Evolutionary conservation across 2,888 invertebrate species (phyloP), one percentile per base, ranked within the genome.

Genomic region (Heliothis peltigera): DNA sequence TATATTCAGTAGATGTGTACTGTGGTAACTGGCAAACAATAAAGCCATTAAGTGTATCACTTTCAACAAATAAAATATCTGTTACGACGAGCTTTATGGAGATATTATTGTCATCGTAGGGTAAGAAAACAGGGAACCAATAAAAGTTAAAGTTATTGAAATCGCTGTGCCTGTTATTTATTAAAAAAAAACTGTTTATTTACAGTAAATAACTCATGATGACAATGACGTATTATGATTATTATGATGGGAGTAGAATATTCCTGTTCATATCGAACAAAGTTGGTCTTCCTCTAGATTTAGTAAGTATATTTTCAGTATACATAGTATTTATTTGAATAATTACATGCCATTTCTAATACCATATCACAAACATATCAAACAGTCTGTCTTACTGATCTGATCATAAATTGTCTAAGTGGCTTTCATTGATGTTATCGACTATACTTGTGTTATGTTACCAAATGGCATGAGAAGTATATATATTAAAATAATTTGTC

Each of bases 271-370:
- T 98, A 67, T 96, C 97, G 35, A 96, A 96, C 80, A 94, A 95
- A 85, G 91, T 96, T 78, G 97, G 97, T 70, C 94, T 98, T 77
- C 97, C 97, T 56, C 96, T 98, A 84, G 98, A 98, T 94, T 96
- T 97, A 95, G 98, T 98, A 95, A 96, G 96, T 95, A 79, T 43
- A n/a, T 39, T n/a, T 39, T 39, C n/a, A 39, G 5, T n/a, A n/a
- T n/a, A 39, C 32, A 32, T 32, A 39, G 4, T 35, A 35, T 35
- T n/a, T 39, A 5, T 39, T n/a, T 39, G 15, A 2, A n/a, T n/a
- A 10, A n/a, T 3, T 1, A 39, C 39, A 15, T 39, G n/a, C 4
- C 2, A 15, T 32, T 25, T 25, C 25, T 6, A 25, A 25, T 3
- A 25, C 1, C 3, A 1, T 32, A 32, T 32, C 32, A 32, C 10